Conservation (phyloP, 2,797 vertebrate genomes). For the Tenualosa ilisha region DNA sequence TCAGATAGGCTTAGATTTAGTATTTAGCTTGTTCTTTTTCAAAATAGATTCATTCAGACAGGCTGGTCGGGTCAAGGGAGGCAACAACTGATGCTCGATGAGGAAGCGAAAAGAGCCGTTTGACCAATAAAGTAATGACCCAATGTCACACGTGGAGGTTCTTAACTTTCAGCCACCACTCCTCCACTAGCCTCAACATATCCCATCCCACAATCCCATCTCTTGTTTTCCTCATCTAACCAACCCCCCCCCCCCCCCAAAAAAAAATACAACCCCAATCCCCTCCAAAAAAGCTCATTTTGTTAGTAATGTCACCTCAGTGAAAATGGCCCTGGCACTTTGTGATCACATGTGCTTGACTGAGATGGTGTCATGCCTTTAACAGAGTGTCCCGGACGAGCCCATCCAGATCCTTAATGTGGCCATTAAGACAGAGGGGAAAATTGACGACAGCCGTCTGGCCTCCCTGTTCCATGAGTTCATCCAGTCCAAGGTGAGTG, state of each 20-base stretch:
- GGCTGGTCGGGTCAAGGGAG: constrained; percentile 41
- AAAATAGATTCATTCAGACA: constrained; percentile 41
- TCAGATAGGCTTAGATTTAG: constrained; percentile 47
- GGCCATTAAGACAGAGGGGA: constrained; percentile 80
- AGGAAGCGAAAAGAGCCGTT: not conserved
- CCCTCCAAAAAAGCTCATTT: not conserved
- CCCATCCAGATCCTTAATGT: constrained; percentile 82
- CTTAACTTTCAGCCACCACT: not conserved
- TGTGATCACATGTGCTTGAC: constrained; percentile 4
- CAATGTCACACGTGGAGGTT: not conserved
- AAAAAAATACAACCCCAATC: not conserved
- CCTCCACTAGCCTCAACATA: not conserved
- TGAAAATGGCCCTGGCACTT: not conserved
- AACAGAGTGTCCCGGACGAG: constrained; percentile 73
- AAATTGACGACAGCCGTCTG: constrained; percentile 75
- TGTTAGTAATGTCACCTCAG: not conserved
- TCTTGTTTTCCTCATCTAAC: not conserved
- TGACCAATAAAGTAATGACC: constrained; percentile 5
- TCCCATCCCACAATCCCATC: not conserved
- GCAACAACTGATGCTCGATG: constrained; percentile 34
- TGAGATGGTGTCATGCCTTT: not conserved
- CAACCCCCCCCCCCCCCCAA: not conserved
- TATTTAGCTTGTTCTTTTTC: constrained; percentile 51
- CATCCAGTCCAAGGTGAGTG: constrained; percentile 75
- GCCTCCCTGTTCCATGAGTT: constrained; percentile 79